Conservation (phyloP, 2,113 vertebrate genomes). For the Turnix velox region DNA sequence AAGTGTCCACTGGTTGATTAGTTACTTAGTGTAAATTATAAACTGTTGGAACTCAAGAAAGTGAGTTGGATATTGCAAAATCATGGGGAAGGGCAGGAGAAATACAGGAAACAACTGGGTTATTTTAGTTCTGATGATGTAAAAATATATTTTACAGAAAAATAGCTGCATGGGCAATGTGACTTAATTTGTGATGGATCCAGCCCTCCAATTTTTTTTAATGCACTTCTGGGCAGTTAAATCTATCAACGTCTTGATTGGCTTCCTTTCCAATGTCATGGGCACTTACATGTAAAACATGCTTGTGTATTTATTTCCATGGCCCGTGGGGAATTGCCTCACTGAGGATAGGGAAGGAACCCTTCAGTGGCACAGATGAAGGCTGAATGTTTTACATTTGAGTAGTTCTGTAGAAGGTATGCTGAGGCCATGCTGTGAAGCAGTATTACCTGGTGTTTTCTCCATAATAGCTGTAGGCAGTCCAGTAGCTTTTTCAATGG, state of each 20-base stretch:
- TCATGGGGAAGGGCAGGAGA: fast-evolving
- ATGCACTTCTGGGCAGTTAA: too few relatives aligned
- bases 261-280: background rate
- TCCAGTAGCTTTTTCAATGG: background rate
- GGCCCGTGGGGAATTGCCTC: background rate
- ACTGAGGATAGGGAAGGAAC: background rate
- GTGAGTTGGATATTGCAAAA: background rate
- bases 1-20: background rate
- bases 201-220: too few relatives aligned
- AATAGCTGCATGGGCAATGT: background rate
- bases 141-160: background rate
- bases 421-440: background rate
- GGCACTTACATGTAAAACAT: background rate
- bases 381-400: background rate
- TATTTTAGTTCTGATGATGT: background rate
- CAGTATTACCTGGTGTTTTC: fast-evolving
- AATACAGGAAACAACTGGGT: background rate
- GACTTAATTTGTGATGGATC: background rate
- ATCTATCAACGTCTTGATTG: background rate
- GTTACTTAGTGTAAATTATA: background rate
- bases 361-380: background rate
- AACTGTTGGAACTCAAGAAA: background rate
- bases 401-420: background rate
- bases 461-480: background rate
- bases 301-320: background rate